Evolutionary conservation across 2,113 vertebrate species (phyloP), one percentile per base, ranked within the genome.

Genomic region (Baryphthengus martii): DNA sequence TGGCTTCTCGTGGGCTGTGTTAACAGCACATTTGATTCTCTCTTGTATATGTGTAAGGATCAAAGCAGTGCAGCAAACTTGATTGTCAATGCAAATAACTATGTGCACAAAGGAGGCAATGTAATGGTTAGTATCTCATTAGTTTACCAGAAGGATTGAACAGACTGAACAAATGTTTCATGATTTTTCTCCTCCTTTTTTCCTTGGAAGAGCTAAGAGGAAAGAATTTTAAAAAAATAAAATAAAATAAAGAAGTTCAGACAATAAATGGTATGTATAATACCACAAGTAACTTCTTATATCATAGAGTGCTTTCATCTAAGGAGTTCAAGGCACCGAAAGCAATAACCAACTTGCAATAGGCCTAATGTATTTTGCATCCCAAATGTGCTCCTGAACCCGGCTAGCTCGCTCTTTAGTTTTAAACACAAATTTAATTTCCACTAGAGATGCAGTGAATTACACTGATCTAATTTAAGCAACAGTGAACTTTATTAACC

Each of bases 401-500:
- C 82, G 70, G 87, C 82, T 91, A 94, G 67, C 63, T 87, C 87
- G 67, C 73, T 96, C 82, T 94, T 96, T 75, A 93, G 82, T 91
- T 95, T 96, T 95, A 96, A 97, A 94, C 93, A 85, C 90, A 97
- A 96, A 96, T 96, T 96, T 91, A 95, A 98, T 97, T 97, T 97
- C 94, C 62, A 28, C 76, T 78, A 85, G 86, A 93, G 74, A 90
- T 85, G 77, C 85, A 93, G 84, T 93, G 95, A 96, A 96, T 97
- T 95, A 96, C 89, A 82, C 71, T 92, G 95, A 95, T 97, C 97
- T 98, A 97, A 97, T 97, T 95, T 96, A 97, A 97, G 96, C 49
- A 95, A 85, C 94, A 85, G 76, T 95, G 96, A 97, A 97, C 97
- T 97, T 97, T 88, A 94, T 96, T 96, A 97, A 97, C 94, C 96